These are phyloP conservation scores for Hypocryptadius cinnamomeus DNA, from an alignment of 2,113 vertebrate species.

Conservation along the genomic window DNA sequence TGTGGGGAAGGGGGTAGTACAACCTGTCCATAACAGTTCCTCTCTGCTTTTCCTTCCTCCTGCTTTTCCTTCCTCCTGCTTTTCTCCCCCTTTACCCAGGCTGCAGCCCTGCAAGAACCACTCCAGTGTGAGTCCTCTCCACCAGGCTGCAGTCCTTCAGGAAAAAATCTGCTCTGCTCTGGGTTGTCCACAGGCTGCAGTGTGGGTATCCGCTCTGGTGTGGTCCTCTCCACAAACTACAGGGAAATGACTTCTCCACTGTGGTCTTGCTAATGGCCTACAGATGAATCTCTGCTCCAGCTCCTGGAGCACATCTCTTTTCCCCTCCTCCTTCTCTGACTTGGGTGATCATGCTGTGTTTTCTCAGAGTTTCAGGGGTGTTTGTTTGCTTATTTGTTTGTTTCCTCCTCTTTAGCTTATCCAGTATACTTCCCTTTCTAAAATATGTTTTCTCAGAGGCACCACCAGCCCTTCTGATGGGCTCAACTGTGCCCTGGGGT, in stretches of 20 bases:
- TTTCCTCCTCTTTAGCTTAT: neutral
- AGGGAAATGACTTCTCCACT: neutral
- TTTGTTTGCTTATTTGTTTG: no score
- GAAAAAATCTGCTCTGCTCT: neutral
- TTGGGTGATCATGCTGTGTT: neutral
- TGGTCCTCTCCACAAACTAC: neutral
- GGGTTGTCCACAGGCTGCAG: neutral
- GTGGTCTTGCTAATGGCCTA: neutral
- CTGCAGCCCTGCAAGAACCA: neutral
- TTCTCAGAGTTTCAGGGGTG: neutral
- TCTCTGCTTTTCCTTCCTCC: neutral
- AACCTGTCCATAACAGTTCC: neutral
- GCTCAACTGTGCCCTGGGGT: neutral
- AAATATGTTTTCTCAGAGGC: neutral
- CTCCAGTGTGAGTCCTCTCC: neutral
- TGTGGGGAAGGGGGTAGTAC: neutral
- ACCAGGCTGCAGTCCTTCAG: neutral
- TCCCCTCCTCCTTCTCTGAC: neutral
- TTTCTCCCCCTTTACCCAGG: neutral
- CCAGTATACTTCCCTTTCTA: neutral
- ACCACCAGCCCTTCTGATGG: neutral
- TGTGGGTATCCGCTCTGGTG: neutral
- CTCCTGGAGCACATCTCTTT: neutral
- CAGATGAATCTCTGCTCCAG: neutral
- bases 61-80: no score